A percentile compares a stretch with the other conserved stretches of the same genome.
Conservation (phyloP, 1,140 invertebrate species). For the Tyrophagus putrescentiae region DNA sequence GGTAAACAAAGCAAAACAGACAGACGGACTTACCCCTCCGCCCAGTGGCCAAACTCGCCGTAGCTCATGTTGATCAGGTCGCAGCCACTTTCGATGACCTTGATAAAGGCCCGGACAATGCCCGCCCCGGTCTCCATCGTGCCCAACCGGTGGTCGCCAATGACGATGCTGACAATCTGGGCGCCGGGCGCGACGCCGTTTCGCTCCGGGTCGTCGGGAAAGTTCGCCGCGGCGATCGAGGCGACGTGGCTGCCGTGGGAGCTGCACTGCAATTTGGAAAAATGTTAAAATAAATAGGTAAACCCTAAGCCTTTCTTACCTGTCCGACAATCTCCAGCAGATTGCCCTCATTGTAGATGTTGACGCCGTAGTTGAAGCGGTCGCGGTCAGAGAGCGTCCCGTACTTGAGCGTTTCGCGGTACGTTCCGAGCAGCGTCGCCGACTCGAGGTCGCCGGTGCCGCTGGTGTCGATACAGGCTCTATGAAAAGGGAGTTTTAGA, state of each 20-base stretch:
- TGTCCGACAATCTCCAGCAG: conserved; percentile 74
- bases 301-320: no score
- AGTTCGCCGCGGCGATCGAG: conserved; percentile 79
- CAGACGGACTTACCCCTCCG: conserved; percentile 53
- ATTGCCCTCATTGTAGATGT: conserved; percentile 82
- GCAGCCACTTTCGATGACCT: conserved; percentile 38
- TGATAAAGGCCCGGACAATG: conserved; percentile 43
- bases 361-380: conserved; percentile 75
- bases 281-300: no score
- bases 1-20: conserved; percentile 16
- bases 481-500: conserved; percentile 34
- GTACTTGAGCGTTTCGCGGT: conserved; percentile 61
- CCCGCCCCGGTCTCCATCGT: conserved; percentile 94
- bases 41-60: conserved; percentile 82
- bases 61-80: conserved; percentile 97
- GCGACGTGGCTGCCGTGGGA: conserved; percentile 93
- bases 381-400: conserved; percentile 53
- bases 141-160: conserved; percentile 68
- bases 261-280: no score
- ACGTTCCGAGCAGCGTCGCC: conserved; percentile 67
- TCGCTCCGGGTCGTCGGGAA: conserved; percentile 69
- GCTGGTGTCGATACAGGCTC: conserved; percentile 71
- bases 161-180: conserved; percentile 79
- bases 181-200: conserved; percentile 94
- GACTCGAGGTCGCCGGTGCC: conserved; percentile 60